phyloP scores from a whole-genome alignment of 2,797 vertebrate genomes.

The Xenops minutus region DNA sequence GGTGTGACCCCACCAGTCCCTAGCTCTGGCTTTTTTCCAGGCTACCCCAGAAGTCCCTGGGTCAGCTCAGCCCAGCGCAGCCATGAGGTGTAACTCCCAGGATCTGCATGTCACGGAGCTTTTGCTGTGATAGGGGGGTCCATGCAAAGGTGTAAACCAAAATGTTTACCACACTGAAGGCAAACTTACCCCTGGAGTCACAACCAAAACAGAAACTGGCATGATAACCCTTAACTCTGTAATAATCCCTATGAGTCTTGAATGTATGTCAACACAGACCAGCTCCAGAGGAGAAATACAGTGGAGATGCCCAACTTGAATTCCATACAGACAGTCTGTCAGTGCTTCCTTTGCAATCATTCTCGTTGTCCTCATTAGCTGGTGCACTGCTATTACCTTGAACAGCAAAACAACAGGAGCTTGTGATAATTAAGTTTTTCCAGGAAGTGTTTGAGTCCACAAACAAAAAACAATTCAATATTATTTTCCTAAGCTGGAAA shows the following conservation, averaged over 20 bases:
- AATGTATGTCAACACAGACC: background rate
- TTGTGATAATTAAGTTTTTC: background rate
- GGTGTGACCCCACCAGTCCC: background rate
- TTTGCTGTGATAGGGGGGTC: background rate
- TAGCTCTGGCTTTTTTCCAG: background rate
- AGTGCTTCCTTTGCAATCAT: background rate
- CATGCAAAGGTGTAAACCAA: background rate
- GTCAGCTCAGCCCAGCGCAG: background rate
- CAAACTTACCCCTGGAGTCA: background rate
- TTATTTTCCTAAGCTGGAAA: background rate
- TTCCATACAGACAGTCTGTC: background rate
- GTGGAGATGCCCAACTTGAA: background rate
- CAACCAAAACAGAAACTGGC: background rate
- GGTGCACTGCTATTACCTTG: background rate
- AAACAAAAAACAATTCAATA: background rate
- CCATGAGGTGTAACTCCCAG: accelerated
- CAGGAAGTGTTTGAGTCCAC: background rate
- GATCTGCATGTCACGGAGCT: accelerated
- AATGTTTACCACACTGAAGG: background rate
- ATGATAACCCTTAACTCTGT: background rate
- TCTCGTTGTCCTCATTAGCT: background rate
- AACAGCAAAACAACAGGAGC: background rate
- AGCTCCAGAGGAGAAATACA: background rate
- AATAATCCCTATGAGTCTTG: background rate
- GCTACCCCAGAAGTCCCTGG: background rate